These are phyloP conservation scores for Drosophila sulfurigaster DNA, from an alignment of 1,140 invertebrate genomes.

Conservation along the genomic window DNA sequence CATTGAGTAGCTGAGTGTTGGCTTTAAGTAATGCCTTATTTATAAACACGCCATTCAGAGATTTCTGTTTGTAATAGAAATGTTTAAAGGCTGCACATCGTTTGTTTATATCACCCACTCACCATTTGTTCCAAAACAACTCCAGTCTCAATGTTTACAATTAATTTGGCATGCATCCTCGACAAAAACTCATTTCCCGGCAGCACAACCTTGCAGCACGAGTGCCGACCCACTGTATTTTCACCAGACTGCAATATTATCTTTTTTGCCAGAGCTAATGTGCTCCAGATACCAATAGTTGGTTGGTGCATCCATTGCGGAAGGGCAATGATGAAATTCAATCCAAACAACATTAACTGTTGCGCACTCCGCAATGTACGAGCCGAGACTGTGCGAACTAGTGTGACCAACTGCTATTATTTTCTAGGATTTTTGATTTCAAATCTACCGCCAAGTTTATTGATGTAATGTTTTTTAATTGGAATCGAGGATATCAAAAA, in stretches of 20 bases:
- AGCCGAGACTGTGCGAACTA: background rate
- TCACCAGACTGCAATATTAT: constrained; percentile 44
- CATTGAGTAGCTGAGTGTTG: background rate
- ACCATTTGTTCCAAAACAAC: constrained; percentile 48
- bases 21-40: constrained; percentile 25
- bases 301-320: constrained; percentile 9
- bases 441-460: background rate
- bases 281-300: constrained; percentile 59
- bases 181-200: constrained; percentile 49
- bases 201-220: constrained; percentile 48
- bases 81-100: too few species aligned
- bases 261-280: constrained; percentile 24
- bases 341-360: background rate
- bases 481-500: too few species aligned
- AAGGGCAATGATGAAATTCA: background rate
- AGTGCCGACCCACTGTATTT: constrained; percentile 56
- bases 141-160: constrained; percentile 18
- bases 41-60: constrained; percentile 57
- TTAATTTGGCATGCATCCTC: constrained; percentile 52
- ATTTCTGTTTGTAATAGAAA: constrained; percentile 25
- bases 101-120: constrained; percentile 1
- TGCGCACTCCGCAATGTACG: background rate
- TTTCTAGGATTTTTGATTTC: background rate
- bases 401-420: constrained; percentile 17
- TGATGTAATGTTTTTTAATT: background rate